phyloP scores from a whole-genome alignment of 2,888 invertebrate genomes.

The Chloromyia formosa region DNA sequence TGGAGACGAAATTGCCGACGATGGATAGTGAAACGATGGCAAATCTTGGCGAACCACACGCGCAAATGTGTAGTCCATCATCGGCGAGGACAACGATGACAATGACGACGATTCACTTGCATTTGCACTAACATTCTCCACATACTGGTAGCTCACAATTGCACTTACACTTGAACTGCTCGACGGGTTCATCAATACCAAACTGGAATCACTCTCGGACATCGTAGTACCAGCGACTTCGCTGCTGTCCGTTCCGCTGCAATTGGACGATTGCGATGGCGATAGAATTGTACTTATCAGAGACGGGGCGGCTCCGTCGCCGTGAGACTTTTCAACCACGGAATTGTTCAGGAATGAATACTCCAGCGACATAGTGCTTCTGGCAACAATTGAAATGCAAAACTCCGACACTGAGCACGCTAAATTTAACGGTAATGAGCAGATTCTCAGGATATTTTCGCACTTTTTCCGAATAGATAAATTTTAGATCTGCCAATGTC shows the following conservation, averaged over 20 bases:
- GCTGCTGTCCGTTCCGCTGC: conserved; percentile 20
- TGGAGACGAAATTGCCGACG: not conserved
- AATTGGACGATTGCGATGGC: conserved; percentile 33
- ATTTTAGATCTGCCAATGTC: conserved; percentile 28
- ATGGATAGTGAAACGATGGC: conserved; percentile 16
- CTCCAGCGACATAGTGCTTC: conserved; percentile 16
- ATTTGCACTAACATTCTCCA: conserved; percentile 30
- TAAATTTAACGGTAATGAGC: not conserved
- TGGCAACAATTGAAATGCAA: not conserved
- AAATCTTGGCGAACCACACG: conserved; percentile 11
- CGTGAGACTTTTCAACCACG: not conserved
- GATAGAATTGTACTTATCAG: conserved; percentile 23
- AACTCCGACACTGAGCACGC: not conserved
- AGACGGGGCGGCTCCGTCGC: not conserved
- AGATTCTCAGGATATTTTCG: not conserved
- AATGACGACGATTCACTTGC: conserved; percentile 18
- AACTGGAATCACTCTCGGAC: conserved; percentile 25
- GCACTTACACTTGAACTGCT: conserved; percentile 36
- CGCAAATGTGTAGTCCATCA: conserved; percentile 33
- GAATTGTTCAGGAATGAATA: conserved; percentile 13
- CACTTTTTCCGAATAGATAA: not conserved
- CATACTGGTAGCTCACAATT: conserved; percentile 11
- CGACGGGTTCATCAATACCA: not conserved
- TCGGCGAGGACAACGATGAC: not conserved
- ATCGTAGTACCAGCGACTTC: conserved; percentile 18